Base-by-base conservation (phyloP, 1,140 invertebrate genomes). In the Leptinotarsa texana region DNA sequence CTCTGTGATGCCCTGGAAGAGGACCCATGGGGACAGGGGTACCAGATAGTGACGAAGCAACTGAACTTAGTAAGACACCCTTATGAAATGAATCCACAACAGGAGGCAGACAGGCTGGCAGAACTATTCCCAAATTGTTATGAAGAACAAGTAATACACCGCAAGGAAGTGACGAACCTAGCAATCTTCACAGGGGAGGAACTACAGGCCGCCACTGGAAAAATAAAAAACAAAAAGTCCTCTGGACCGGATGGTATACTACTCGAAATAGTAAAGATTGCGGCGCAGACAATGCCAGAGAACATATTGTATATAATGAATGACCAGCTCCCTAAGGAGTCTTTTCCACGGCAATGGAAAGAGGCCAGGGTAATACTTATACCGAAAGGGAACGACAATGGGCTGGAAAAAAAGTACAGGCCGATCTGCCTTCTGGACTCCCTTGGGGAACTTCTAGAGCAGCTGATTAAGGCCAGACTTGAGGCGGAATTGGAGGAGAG, bases 341-440 rank as follows among this genome's bases (percentile, higher is more conserved):
- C 13, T 8, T 79, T 79, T 22, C 76, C 78, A 4, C 15, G 18
- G 33, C 57, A 22, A 42, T 79, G 75, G 78, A 77, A 77, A 65
- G 65, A 21, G 6, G 70, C 78, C 3, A 74, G 51, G 13, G 65
- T 78, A n/a, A 57, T 69, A 8, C 33, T 76, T 33, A 69, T 77
- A 6, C 49, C 67, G 3, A 51, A 48, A 33, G 66, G 72, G 61
- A 47, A 69, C 13, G 13, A 13, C 3, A 5, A 15, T 15, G 66
- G 33, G 1, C 8, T 42, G 11, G 18, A n/a, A 15, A 69, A n/a
- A 48, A 63, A 51, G 8, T 76, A 74, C 68, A 33, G 78, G 63
- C 74, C 76, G 5, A 69, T 83, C 22, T 83, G 81, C 70, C 42
- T 83, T 21, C 18, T 83, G 18, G 74, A 83, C 57, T 73, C 65